Base-by-base conservation (phyloP, 2,888 invertebrate genomes). In the Tetanocera ferruginea region DNA sequence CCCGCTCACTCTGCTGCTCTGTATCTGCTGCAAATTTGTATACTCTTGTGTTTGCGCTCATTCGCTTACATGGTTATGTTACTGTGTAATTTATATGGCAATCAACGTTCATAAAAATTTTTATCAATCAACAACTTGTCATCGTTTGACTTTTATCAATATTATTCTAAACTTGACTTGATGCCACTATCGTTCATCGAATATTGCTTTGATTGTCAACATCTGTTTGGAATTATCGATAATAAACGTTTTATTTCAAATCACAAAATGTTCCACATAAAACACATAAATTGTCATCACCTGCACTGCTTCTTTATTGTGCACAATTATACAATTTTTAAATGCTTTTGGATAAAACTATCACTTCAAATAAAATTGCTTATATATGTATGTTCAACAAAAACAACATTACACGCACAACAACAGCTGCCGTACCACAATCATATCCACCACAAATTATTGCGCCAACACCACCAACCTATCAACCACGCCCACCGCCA, bases 361-460 rank as follows among this genome's bases (percentile, higher is more conserved):
- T 43, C 43, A 14, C 43, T 43, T 52, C n/a, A 19, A 43, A 55
- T 31, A 17, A 34, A n/a, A 9, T 67, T 43, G 23, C 37, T 55
- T 49, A 55, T 14, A 55, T 8, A 43, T 70, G 57, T 23, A 60
- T 23, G 69, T 43, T 57, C 28, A 23, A 62, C 37, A 62, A 51
- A 76, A 69, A 77, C 76, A 79, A 52, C 70, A 69, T 70, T 66
- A 64, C 37, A 80, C 76, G 55, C 51, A 78, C 55, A 81, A 71
- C 64, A 77, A 79, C 80, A 82, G 83, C 83, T 74, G 81, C 77
- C 55, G 49, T 76, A 62, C 80, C 80, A 31, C 76, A 69, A 60
- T 64, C 64, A 62, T 78, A 71, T 52, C 78, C 83, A 73, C 82
- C 84, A 34, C 31, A 69, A 9, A 67, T 69, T 49, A 71, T 80